Evolutionary conservation across 2,113 vertebrate genomes (phyloP).

Genomic region (Oncorhynchus clarkii): DNA sequence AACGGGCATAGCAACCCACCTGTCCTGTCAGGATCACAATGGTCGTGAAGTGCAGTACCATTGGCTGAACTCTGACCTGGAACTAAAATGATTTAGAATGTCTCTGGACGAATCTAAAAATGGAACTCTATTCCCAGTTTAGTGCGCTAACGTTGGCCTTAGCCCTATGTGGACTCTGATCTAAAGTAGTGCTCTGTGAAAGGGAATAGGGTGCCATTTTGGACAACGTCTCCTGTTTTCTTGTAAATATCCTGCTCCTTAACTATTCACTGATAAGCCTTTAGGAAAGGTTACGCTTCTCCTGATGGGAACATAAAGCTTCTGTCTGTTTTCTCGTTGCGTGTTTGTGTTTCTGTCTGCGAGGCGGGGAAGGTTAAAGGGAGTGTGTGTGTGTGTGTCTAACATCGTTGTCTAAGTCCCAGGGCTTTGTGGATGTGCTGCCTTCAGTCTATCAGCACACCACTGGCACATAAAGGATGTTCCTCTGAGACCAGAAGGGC

Average conservation of each 20-base stretch:
- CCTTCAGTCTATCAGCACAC: background rate
- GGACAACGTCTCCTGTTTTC: slow-evolving; percentile 22
- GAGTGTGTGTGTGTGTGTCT: too few species aligned
- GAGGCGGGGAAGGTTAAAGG: background rate
- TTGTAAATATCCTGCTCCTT: slow-evolving; percentile 75
- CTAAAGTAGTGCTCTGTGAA: too few species aligned
- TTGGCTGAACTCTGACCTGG: slow-evolving; percentile 54
- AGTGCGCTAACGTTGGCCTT: too few species aligned
- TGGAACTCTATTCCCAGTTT: too few species aligned
- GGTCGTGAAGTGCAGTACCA: slow-evolving; percentile 45
- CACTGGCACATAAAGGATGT: too few species aligned
- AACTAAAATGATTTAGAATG: slow-evolving; percentile 51
- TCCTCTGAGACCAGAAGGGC: too few species aligned
- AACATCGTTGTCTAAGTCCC: background rate
- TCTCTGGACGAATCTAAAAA: slow-evolving; percentile 19
- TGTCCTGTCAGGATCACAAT: too few species aligned
- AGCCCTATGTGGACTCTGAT: too few species aligned
- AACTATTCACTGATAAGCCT: slow-evolving; percentile 59
- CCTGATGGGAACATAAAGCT: background rate
- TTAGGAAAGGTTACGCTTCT: slow-evolving; percentile 27
- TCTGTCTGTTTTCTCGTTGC: background rate
- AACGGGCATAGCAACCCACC: too few species aligned
- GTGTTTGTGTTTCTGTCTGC: background rate
- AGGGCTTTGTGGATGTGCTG: background rate
- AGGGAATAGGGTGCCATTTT: background rate